A percentile compares a stretch with the other conserved stretches of the same genome.
These are phyloP conservation scores for Poecilobothrus nobilitatus DNA, from an alignment of 2,888 invertebrate species.

Conservation along the genomic window DNA sequence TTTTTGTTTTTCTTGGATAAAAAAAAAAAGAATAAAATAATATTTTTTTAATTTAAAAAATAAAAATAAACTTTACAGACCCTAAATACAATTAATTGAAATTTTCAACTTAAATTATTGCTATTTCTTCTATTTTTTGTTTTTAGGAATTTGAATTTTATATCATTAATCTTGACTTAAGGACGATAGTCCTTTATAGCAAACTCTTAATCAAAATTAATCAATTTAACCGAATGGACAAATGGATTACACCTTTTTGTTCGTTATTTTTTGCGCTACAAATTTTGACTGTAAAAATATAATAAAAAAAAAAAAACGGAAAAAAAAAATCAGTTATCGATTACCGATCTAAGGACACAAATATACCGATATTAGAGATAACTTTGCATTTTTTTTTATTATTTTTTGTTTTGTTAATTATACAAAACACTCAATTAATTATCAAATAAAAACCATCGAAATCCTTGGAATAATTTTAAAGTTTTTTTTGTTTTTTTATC, in stretches of 20 bases:
- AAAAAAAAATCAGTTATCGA: background rate
- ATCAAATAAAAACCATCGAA: background rate
- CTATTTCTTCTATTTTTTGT: too few species aligned
- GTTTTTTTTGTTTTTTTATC: too few species aligned
- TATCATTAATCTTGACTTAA: slow-evolving; percentile 1
- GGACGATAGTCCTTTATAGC: background rate
- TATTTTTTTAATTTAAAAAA: too few species aligned
- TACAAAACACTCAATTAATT: slow-evolving; percentile 6
- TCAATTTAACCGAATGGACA: background rate
- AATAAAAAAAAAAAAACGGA: background rate
- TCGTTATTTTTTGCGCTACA: background rate
- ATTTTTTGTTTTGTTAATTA: background rate
- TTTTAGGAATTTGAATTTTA: background rate
- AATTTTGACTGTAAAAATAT: background rate
- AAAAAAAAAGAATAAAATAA: too few species aligned
- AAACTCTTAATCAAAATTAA: background rate
- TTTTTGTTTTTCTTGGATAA: too few species aligned
- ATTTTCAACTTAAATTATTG: too few species aligned
- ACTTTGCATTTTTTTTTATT: too few species aligned
- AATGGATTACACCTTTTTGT: background rate
- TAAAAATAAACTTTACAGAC: too few species aligned
- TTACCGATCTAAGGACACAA: background rate
- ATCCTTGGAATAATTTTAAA: background rate
- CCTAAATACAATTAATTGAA: too few species aligned
- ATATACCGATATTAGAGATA: background rate